Evolutionary conservation across 2,797 vertebrate species (phyloP), one percentile per base, ranked within the genome.

Genomic region (Cheirogaleus major): DNA sequence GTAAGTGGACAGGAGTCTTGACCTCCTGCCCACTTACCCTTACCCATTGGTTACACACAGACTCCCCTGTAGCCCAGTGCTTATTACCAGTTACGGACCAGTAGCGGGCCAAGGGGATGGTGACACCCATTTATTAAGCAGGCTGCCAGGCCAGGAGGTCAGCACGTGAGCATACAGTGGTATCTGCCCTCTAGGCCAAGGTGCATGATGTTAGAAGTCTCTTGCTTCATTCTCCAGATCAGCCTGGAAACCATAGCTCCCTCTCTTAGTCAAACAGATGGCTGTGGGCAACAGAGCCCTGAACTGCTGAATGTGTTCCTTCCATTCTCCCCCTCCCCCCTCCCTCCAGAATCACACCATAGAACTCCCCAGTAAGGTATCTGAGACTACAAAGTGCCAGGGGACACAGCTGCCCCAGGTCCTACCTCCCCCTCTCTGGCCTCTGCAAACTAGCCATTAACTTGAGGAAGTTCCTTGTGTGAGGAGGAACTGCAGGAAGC

Each of bases 141-240:
- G 35, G 52, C n/a, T 52, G 91, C 95, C 80, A 90, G 52, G 50
- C 50, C 94, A 92, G 76, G 76, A 97, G 94, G 79, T 90, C 92
- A 90, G 89, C 91, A 88, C 18, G 2, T 94, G 95, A 93, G 73
- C 86, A 63, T 20, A 52, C 70, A 38, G 45, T 92, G 88, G 27
- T 50, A 27, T 84, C 70, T 93, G 95, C 89, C 76, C 92, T 96
- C 82, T 93, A 75, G 97, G 97, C 85, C 96, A 98, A 93, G 89
- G 97, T 96, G 89, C 97, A 93, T 61, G 52, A 32, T 15, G 41
- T 17, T 41, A 41, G 32, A 18, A 83, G 73, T 76, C 95, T 86
- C 52, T 89, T 73, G 25, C 86, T 81, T 61, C 9, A 41, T 79
- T 75, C 89, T 95, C 82, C 27, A 89, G 48, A 61, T 57, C 9